Conservation (phyloP, 1,140 invertebrate genomes). For the Tyrophagus putrescentiae region DNA sequence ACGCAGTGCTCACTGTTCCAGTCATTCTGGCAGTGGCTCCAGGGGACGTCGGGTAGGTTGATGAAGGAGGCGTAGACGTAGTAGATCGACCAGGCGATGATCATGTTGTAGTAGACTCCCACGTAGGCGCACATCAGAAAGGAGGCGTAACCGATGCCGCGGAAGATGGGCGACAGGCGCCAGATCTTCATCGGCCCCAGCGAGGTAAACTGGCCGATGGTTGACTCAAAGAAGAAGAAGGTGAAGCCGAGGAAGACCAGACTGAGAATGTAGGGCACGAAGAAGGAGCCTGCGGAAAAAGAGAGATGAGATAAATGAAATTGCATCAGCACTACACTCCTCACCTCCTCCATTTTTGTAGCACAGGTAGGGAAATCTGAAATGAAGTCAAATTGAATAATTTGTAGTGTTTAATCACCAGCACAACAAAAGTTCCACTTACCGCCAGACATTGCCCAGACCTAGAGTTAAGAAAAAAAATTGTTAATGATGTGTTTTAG, state of each 20-base stretch:
- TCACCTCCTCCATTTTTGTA: slow-evolving; percentile 43
- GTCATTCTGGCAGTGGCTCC: slow-evolving; percentile 3
- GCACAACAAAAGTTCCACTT: neutral
- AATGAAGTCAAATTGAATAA: neutral
- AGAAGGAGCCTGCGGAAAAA: slow-evolving; percentile 24
- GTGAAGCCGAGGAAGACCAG: slow-evolving; percentile 24
- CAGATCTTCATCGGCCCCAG: slow-evolving; percentile 21
- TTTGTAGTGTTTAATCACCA: neutral
- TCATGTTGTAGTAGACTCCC: slow-evolving; percentile 11
- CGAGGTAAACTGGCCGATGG: slow-evolving; percentile 25
- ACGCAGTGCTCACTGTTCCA: neutral
- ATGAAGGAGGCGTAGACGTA: slow-evolving; percentile 11
- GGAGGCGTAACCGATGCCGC: slow-evolving; percentile 12
- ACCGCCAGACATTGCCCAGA: slow-evolving; percentile 2
- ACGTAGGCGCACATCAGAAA: neutral
- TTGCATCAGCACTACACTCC: slow-evolving; percentile 26
- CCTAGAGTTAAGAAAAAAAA: too few species aligned
- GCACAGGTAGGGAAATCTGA: slow-evolving; percentile 43
- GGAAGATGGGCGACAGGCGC: neutral
- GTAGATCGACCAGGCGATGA: slow-evolving; percentile 14
- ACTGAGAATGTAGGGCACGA: slow-evolving; percentile 26
- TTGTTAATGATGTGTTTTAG: too few species aligned
- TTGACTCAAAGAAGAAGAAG: slow-evolving; percentile 23
- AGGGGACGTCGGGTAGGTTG: neutral
- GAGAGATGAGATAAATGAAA: neutral